phyloP scores from a whole-genome alignment of 2,888 invertebrate species.

The Drosophila villosipedis region DNA sequence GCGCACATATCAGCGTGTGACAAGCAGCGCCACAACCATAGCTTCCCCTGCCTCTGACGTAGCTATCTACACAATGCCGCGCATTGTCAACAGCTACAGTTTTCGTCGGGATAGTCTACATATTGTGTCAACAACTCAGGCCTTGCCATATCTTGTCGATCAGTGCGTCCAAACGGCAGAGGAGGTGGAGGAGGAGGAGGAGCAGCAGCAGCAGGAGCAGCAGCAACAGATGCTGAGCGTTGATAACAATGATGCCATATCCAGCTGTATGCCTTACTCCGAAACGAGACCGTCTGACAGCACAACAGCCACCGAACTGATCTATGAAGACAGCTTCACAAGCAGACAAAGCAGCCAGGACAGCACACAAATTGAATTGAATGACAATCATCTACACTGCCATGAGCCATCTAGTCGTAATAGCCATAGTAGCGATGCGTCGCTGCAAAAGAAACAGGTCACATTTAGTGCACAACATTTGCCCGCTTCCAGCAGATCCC shows the following conservation, averaged over 20 bases:
- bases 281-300: constrained; percentile 15
- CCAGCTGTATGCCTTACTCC: constrained; percentile 30
- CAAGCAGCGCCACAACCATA: constrained; percentile 40
- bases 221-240: constrained; percentile 1
- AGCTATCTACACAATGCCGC: constrained; percentile 56
- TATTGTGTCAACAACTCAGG: constrained; percentile 67
- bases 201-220: background rate
- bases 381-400: constrained; percentile 51
- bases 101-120: constrained; percentile 73
- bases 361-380: constrained; percentile 11
- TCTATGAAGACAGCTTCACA: background rate
- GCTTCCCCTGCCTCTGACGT: constrained; percentile 5
- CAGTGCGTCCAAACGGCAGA: constrained; percentile 65
- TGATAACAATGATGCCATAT: constrained; percentile 30
- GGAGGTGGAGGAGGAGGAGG: constrained; percentile 18
- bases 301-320: constrained; percentile 23
- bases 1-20: constrained; percentile 66
- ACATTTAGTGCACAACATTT: constrained; percentile 62
- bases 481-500: constrained; percentile 30
- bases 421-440: constrained; percentile 60
- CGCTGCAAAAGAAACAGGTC: constrained; percentile 63
- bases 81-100: constrained; percentile 73
- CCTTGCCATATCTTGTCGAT: constrained; percentile 62
- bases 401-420: constrained; percentile 71
- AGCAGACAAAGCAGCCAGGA: constrained; percentile 8